Evolutionary conservation across 2,113 vertebrate genomes (phyloP).

Genomic region (Periophthalmus modestus): DNA sequence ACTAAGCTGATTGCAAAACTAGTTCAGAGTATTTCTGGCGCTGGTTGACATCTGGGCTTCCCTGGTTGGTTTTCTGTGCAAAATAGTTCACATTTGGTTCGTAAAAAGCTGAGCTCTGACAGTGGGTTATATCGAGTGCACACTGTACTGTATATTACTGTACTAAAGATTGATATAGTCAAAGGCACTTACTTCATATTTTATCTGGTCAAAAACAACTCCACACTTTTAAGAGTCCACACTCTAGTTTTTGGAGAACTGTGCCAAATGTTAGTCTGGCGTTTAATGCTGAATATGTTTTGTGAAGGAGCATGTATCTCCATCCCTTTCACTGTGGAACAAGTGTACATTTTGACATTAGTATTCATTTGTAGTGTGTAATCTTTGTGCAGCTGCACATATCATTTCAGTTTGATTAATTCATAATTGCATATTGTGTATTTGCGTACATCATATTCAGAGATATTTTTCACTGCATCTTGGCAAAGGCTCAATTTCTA

Average conservation of each 20-base stretch:
- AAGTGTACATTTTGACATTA: background rate
- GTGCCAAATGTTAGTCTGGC: background rate
- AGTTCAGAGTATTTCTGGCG: too few relatives aligned
- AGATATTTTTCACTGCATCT: constrained; percentile 50
- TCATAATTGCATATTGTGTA: constrained; percentile 48
- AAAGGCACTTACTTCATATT: background rate
- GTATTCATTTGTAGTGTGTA: constrained; percentile 15
- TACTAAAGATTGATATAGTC: background rate
- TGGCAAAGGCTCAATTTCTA: constrained; percentile 13
- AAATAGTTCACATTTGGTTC: too few relatives aligned
- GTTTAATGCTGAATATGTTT: background rate
- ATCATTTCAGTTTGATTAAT: constrained; percentile 45
- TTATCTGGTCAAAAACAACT: background rate
- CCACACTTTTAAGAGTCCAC: background rate
- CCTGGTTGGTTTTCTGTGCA: too few relatives aligned
- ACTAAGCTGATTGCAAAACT: too few relatives aligned
- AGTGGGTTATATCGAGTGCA: too few relatives aligned
- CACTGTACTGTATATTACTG: too few relatives aligned
- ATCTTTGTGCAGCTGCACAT: constrained; percentile 45
- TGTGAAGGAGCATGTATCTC: background rate
- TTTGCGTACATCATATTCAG: constrained; percentile 49
- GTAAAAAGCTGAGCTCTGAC: too few relatives aligned
- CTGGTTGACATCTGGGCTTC: too few relatives aligned
- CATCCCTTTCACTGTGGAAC: background rate
- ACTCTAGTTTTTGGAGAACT: background rate